phyloP scores from a whole-genome alignment of 2,888 invertebrate species.

The Diadegma fenestrale region DNA sequence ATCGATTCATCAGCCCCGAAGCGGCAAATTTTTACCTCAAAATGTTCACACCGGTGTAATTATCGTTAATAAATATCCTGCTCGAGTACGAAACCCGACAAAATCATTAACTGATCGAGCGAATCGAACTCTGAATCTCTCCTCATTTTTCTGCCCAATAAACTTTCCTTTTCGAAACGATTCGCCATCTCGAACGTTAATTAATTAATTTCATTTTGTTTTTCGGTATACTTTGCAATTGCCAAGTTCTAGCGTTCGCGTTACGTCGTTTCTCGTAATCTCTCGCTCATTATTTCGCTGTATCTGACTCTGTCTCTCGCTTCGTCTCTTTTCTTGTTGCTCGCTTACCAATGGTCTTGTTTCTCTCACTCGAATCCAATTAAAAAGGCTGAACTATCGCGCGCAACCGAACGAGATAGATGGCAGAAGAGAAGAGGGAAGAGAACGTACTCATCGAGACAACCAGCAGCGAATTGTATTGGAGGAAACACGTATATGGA shows the following conservation, averaged over 20 bases:
- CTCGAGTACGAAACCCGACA: background rate
- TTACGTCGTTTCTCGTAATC: slow-evolving; percentile 69
- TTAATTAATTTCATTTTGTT: slow-evolving; percentile 8
- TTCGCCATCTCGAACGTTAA: background rate
- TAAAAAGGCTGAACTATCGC: slow-evolving; percentile 82
- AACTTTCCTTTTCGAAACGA: background rate
- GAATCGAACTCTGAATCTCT: background rate
- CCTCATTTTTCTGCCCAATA: background rate
- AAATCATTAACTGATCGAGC: background rate
- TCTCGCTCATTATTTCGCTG: slow-evolving; percentile 66
- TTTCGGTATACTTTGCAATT: slow-evolving; percentile 32
- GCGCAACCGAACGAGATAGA: slow-evolving; percentile 75
- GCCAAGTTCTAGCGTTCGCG: background rate
- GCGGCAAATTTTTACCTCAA: background rate
- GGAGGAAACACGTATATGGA: background rate
- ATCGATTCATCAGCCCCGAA: slow-evolving; percentile 18
- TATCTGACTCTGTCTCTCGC: slow-evolving; percentile 37
- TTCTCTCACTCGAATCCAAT: slow-evolving; percentile 82
- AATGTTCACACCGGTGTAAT: background rate
- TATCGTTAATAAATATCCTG: background rate
- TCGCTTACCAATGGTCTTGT: slow-evolving; percentile 32
- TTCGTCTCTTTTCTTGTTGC: slow-evolving; percentile 65
- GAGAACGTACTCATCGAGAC: slow-evolving; percentile 50
- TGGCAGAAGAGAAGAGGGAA: slow-evolving; percentile 18
- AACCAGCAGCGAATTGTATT: slow-evolving; percentile 44